Evolutionary conservation across 2,113 vertebrate genomes (phyloP), one percentile per base, ranked within the genome.

Genomic region (Progne subis): DNA sequence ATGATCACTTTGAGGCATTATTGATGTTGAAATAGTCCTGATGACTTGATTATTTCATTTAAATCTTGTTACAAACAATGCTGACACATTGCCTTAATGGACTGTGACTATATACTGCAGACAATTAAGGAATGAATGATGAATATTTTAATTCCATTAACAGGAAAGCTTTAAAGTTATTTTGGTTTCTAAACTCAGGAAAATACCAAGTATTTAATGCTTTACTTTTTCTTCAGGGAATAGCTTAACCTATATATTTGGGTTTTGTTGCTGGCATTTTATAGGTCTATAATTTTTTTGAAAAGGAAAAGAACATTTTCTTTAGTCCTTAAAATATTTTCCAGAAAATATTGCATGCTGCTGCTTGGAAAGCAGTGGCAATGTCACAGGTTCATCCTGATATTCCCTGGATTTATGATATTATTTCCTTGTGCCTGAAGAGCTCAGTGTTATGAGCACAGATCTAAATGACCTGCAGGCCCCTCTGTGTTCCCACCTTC

Each of bases 1-100:
- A 86, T 89, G 90, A 93, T 95, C 75, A 91, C 76, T 93, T 55
- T 90, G 72, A 97, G 65, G 14, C 44, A 92, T 95, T 91, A 87
- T 8, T 96, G 82, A 85, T 95, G 94, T 94, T 95, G 76, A 96
- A 96, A 93, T 96, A 95, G 43, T 88, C 41, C 37, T 91, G 82
- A 90, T 82, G 88, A 85, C 61, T 92, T 96, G 47, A 88, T 94
- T 87, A 94, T 94, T 96, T 76, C 67, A 94, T 96, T 97, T 96
- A 57, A 43, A 92, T 96, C 94, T 85, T 94, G 37, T 96, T 95
- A 77, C 57, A 68, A 97, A 94, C 43, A 90, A 60, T 92, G 91
- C 37, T 71, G 95, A 95, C 59, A n/a, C 88, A 28, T 67, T 84
- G 29, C 89, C 67, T 87, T 96, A 94, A 97, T 95, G 89, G 92